Evolutionary conservation across 2,888 invertebrate genomes (phyloP), one percentile per base, ranked within the genome.

Genomic region (Dryobota labecula): DNA sequence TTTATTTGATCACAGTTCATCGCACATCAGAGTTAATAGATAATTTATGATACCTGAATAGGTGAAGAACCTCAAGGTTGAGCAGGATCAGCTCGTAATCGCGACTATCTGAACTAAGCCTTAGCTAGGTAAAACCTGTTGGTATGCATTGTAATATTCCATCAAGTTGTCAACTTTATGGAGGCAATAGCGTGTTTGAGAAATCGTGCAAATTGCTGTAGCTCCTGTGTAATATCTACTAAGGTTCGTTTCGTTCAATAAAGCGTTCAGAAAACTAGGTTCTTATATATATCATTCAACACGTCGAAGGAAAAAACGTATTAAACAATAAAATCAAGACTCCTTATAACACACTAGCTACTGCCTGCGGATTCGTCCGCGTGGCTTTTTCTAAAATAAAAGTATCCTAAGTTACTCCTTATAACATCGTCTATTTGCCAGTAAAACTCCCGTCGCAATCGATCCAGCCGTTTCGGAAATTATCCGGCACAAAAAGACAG

Each of bases 61-160:
- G 36, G 7, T 20, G n/a, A n/a, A n/a, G n/a, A n/a, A 13, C 18
- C 15, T 51, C n/a, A n/a, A 56, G 45, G 20, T n/a, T 4, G 27
- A 45, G 8, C 3, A 45, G 30, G n/a, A 70, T 30, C 24, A 27
- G n/a, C 13, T 47, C 27, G 58, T 2, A n/a, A n/a, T 41, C 54
- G 38, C 45, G 11, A 11, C 64, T 51, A 30, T 66, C 27, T 63
- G 71, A 1, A 53, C 24, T 2, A 13, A 63, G 58, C 71, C 51
- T 78, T 51, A 81, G 4, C 18, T 36, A 20, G 0, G 43, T 30
- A 24, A 33, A 76, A 77, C 71, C 57, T 41, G 82, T 65, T 82
- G 30, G 36, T 61, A 58, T 36, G 53, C 45, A 70, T 77, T 82
- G 62, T 71, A 77, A 82, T 71, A 82, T 78, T 81, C 61, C 38